phyloP scores from a whole-genome alignment of 2,888 invertebrate species.

The Agriopis leucophaearia region DNA sequence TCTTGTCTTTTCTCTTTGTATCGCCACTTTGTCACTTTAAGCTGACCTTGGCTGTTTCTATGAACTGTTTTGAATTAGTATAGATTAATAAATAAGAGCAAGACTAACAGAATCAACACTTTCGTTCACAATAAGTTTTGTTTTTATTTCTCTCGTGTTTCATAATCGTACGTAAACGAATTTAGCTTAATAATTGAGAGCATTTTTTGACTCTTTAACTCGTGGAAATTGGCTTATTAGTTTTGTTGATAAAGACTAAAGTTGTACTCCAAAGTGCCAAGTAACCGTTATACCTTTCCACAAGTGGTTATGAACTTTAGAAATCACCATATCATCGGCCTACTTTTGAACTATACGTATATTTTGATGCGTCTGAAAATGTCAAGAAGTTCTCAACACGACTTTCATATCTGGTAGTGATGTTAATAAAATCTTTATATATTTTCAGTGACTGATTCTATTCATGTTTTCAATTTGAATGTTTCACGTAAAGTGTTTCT shows the following conservation, averaged over 20 bases:
- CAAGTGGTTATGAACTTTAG: background rate
- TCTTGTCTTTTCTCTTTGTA: constrained; percentile 32
- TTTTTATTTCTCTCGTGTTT: background rate
- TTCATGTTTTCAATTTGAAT: constrained; percentile 6
- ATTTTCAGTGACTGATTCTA: constrained; percentile 9
- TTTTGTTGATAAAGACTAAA: constrained; percentile 32
- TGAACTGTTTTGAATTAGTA: constrained; percentile 28
- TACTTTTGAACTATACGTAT: constrained; percentile 2
- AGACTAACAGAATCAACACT: background rate
- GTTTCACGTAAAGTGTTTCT: no score
- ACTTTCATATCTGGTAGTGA: background rate
- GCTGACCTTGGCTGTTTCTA: constrained; percentile 40
- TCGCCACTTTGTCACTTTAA: constrained; percentile 34
- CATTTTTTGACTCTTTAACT: background rate
- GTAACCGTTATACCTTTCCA: constrained; percentile 25
- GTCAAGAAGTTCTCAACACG: background rate
- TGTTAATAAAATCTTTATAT: background rate
- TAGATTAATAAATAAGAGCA: constrained; percentile 21
- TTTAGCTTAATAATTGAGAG: constrained; percentile 4
- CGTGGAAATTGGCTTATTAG: constrained; percentile 1
- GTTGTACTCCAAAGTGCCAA: constrained; percentile 48
- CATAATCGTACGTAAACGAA: background rate
- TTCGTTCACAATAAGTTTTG: background rate
- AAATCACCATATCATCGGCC: constrained; percentile 12
- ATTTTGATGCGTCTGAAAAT: background rate